These are phyloP conservation scores for Chrysolina americana DNA, from an alignment of 2,888 invertebrate species.

Conservation along the genomic window DNA sequence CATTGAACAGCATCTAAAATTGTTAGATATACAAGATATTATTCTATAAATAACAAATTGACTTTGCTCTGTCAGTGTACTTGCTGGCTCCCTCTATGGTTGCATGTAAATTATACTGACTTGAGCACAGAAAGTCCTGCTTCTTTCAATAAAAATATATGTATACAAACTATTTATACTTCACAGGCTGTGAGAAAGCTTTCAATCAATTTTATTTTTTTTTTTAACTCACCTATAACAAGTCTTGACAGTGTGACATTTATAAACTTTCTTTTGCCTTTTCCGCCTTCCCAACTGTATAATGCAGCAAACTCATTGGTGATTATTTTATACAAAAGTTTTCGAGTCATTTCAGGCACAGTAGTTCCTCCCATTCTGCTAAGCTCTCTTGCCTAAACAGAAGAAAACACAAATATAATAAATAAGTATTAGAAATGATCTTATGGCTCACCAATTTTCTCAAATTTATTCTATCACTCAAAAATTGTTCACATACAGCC, in stretches of 20 bases:
- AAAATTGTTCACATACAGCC: conserved; percentile 24
- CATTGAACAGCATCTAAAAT: conserved; percentile 27
- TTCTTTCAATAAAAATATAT: conserved; percentile 22
- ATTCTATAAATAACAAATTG: conserved; percentile 24
- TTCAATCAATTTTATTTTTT: conserved; percentile 26
- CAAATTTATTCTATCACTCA: conserved; percentile 10
- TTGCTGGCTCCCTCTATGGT: conserved; percentile 21
- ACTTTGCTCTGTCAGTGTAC: conserved; percentile 17
- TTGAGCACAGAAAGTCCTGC: conserved; percentile 22
- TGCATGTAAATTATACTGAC: conserved; percentile 23
- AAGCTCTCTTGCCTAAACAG: conserved; percentile 21
- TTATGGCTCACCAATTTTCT: conserved; percentile 21
- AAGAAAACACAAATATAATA: conserved; percentile 5
- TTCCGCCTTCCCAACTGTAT: conserved; percentile 23
- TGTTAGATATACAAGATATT: conserved; percentile 28
- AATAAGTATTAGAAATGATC: conserved; percentile 21
- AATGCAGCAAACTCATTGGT: conserved; percentile 25
- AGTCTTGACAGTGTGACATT: conserved; percentile 30
- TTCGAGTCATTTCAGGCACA: conserved; percentile 20
- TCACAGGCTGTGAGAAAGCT: conserved; percentile 27
- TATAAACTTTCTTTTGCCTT: conserved; percentile 22
- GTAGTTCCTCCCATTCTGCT: conserved; percentile 26
- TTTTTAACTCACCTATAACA: conserved; percentile 32
- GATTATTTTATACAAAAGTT: conserved; percentile 25
- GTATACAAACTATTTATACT: conserved; percentile 24